Evolutionary conservation across 2,888 invertebrate species (phyloP).

Genomic region (Scaptomyza caliginosa): DNA sequence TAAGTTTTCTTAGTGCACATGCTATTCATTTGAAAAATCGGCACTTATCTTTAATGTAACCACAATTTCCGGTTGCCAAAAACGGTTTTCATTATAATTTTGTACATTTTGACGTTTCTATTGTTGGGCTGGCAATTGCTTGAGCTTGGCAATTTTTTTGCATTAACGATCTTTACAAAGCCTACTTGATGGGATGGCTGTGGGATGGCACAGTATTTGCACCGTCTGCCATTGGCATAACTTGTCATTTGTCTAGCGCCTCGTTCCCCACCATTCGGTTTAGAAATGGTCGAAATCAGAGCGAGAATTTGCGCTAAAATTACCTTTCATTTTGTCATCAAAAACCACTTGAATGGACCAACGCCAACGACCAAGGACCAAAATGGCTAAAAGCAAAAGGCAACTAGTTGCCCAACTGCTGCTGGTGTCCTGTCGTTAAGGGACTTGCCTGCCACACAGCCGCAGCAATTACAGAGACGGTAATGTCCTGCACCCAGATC

Average conservation of each 20-base stretch:
- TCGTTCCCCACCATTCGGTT: slow-evolving; percentile 33
- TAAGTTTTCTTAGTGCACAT: neutral
- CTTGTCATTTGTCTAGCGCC: slow-evolving; percentile 72
- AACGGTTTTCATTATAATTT: slow-evolving; percentile 59
- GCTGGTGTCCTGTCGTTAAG: slow-evolving; percentile 53
- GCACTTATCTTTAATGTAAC: slow-evolving; percentile 63
- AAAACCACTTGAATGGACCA: slow-evolving; percentile 82
- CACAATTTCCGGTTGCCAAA: slow-evolving; percentile 72
- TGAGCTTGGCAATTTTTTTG: slow-evolving; percentile 48
- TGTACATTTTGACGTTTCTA: slow-evolving; percentile 48
- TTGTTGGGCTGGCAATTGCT: slow-evolving; percentile 35
- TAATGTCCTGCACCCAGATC: slow-evolving; percentile 51
- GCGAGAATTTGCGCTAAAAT: slow-evolving; percentile 78
- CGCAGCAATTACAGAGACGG: slow-evolving; percentile 73
- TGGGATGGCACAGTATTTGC: slow-evolving; percentile 4
- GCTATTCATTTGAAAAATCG: neutral
- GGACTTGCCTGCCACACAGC: slow-evolving; percentile 43
- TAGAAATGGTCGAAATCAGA: slow-evolving; percentile 57
- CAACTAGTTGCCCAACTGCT: slow-evolving; percentile 35
- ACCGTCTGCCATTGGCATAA: slow-evolving; percentile 68
- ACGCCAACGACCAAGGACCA: slow-evolving; percentile 21
- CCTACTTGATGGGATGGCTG: slow-evolving; percentile 57
- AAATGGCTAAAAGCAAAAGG: slow-evolving; percentile 17
- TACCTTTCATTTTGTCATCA: slow-evolving; percentile 83
- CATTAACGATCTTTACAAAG: slow-evolving; percentile 58